Evolutionary conservation across 2,888 invertebrate species (phyloP).

Genomic region (Minunthozetes semirufus): DNA sequence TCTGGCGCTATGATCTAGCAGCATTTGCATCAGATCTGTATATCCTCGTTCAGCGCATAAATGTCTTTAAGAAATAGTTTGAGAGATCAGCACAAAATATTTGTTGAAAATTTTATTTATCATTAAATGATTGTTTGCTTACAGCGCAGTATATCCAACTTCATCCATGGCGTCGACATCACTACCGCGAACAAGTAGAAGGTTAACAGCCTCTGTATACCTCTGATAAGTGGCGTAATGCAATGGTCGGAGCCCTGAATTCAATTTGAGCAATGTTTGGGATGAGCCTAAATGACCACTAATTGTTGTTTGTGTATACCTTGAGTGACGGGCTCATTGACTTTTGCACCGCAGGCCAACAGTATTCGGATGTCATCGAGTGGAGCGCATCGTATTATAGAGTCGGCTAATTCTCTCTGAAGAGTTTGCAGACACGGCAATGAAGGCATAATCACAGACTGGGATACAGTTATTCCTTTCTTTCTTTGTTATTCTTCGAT

Average conservation of each 20-base stretch:
- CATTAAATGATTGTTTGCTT: background rate
- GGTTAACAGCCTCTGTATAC: constrained; percentile 63
- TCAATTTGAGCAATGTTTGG: too few species aligned
- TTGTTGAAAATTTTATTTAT: too few species aligned
- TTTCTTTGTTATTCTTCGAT: background rate
- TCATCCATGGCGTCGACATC: constrained; percentile 76
- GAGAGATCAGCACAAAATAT: background rate
- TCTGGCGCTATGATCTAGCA: constrained; percentile 68
- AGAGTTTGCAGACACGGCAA: constrained; percentile 46
- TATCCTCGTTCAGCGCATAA: constrained; percentile 61
- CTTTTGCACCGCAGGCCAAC: constrained; percentile 72
- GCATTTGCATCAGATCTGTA: constrained; percentile 51
- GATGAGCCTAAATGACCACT: background rate
- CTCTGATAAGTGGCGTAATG: constrained; percentile 90
- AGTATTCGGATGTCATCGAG: constrained; percentile 78
- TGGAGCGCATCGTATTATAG: constrained; percentile 77
- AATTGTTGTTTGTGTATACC: constrained; percentile 42
- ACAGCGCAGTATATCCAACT: constrained; percentile 78
- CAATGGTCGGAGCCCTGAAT: constrained; percentile 67
- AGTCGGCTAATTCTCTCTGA: constrained; percentile 79
- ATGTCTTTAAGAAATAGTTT: constrained; percentile 51
- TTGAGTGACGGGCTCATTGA: constrained; percentile 47
- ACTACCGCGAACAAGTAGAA: constrained; percentile 71
- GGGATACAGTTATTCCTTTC: background rate
- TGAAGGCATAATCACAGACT: constrained; percentile 18